Evolutionary conservation across 2,797 vertebrate genomes (phyloP).

Genomic region (Prionace glauca): DNA sequence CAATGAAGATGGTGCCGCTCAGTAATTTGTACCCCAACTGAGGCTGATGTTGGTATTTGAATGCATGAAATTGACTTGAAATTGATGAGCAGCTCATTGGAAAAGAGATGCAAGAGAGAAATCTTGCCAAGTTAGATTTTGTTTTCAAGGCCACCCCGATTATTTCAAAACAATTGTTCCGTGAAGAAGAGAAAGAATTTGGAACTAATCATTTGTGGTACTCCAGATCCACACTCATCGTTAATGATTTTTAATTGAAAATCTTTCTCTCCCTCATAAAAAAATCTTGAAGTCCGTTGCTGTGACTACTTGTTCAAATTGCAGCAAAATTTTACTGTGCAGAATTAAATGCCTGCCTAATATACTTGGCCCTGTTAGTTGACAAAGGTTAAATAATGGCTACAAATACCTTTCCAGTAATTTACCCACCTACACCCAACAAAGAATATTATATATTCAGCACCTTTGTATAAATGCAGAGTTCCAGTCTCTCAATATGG

Average conservation of each 20-base stretch:
- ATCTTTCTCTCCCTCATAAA: background rate
- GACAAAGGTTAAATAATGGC: slow-evolving; percentile 5
- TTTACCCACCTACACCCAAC: slow-evolving; percentile 7
- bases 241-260: background rate
- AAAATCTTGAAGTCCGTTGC: background rate
- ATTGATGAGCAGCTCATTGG: background rate
- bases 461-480: slow-evolving; percentile 23
- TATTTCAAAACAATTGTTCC: background rate
- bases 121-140: background rate
- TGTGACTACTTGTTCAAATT: slow-evolving; percentile 19
- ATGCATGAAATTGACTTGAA: background rate
- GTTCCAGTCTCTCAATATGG: background rate
- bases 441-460: slow-evolving; percentile 17
- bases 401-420: background rate
- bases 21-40: background rate
- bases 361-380: background rate
- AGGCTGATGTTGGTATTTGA: background rate
- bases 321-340: background rate
- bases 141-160: background rate
- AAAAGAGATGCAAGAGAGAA: background rate
- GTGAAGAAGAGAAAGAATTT: background rate
- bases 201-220: background rate
- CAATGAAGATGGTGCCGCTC: too few relatives aligned
- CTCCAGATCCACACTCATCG: background rate
- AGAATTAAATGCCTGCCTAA: slow-evolving; percentile 6